phyloP scores from a whole-genome alignment of 2,888 invertebrate genomes.

The Eilema griseolum region DNA sequence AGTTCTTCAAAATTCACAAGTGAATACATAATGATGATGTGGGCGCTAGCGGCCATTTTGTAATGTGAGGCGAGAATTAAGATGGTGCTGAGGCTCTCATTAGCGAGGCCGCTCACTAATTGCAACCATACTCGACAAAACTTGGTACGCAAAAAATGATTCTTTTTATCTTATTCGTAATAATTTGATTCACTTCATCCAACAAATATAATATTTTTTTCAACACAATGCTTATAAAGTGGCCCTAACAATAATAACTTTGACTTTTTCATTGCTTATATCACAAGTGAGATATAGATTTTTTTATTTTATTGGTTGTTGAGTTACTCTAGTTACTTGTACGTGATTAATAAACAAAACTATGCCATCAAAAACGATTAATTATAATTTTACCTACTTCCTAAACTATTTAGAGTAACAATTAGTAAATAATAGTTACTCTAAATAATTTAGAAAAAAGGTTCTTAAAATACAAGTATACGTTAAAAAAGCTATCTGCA shows the following conservation, averaged over 20 bases:
- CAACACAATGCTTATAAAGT: neutral
- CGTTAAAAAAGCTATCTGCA: too few relatives aligned
- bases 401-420: too few relatives aligned
- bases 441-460: too few relatives aligned
- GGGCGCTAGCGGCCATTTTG: slow-evolving; percentile 60
- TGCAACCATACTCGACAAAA: slow-evolving; percentile 57
- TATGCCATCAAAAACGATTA: too few relatives aligned
- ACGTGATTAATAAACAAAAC: too few relatives aligned
- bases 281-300: too few relatives aligned
- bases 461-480: too few relatives aligned
- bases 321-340: too few relatives aligned
- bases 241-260: neutral
- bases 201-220: neutral
- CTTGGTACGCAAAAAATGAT: slow-evolving; percentile 34
- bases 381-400: too few relatives aligned
- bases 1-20: slow-evolving; percentile 38
- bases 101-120: slow-evolving; percentile 65
- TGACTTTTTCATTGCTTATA: too few relatives aligned
- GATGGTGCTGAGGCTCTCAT: slow-evolving; percentile 64
- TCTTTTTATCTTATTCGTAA: slow-evolving; percentile 35
- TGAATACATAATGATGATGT: slow-evolving; percentile 46
- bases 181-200: slow-evolving; percentile 18
- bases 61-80: slow-evolving; percentile 57
- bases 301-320: too few relatives aligned
- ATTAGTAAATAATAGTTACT: too few relatives aligned